Base-by-base conservation (phyloP, 1,140 invertebrate genomes). In the Diploscapter pachys region DNA sequence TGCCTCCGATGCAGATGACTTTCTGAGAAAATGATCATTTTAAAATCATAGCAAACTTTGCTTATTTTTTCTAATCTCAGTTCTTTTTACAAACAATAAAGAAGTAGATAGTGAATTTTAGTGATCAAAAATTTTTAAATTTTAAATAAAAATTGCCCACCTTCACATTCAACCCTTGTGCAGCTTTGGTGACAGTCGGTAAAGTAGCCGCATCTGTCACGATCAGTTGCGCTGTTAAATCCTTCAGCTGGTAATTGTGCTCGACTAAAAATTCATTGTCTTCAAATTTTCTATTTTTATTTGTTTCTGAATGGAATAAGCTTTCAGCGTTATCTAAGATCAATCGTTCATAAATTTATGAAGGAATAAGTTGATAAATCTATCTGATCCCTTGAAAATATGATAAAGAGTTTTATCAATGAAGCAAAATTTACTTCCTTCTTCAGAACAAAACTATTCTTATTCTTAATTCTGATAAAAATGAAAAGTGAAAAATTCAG, bases 211-310 rank as follows among this genome's bases (percentile, higher is more conserved):
- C 51, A n/a, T 74, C 73, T 3, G 53, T 64, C 0, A 74, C 8
- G 6, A 74, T 74, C 5, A 69, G 63, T 50, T 31, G 4, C 3
- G 63, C 13, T n/a, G 59, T 56, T 49, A 49, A 57, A 53, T 74
- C 73, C 52, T 74, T 61, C 2, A 74, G 64, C 54, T 74, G 73
- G 31, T 74, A 74, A n/a, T n/a, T 4, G 56, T 69, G 55, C 63
- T 74, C 73, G 50, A 48, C 73, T 74, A 61, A 69, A 74, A 63
- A 51, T 59, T 31, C 31, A 11, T 59, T 31, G 9, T 31, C 31
- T 31, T 59, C 57, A 11, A 11, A 11, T 31, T 2, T 31, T 59
- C 57, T 59, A 11, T 59, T 59, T 59, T 31, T 59, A 11, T 59
- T 59, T 59, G 9, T 59, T 31, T 59, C 57, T 52, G 52, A 6